Evolutionary conservation across 2,797 vertebrate species (phyloP), one percentile per base, ranked within the genome.

Genomic region (Myiothlypis chrysogaster): DNA sequence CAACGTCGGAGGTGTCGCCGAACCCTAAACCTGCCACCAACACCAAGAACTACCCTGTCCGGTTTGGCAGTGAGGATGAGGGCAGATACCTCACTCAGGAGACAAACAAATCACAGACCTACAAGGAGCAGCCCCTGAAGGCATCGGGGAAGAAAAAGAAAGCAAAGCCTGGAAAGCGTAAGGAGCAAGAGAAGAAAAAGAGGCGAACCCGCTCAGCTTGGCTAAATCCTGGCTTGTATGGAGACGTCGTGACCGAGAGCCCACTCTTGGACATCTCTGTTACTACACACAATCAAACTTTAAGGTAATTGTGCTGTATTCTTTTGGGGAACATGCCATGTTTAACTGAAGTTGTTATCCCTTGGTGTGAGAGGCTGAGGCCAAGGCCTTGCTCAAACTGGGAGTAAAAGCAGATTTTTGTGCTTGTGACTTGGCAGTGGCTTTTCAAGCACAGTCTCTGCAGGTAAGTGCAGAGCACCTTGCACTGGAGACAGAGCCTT

Each of bases 91-190:
- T 99, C 72, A 98, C 99, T 81, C 99, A 99, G 97, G 99, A 99
- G 98, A 99, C 99, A 97, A 98, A 99, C 98, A 99, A 99, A 96
- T 97, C 98, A n/a, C 97, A 98, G 90, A 97, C 98, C 9, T 99
- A 98, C 95, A 99, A 99, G 92, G 98, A 99, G 91, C 99, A 99
- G 93, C 98, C 98, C 6, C 95, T 98, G 52, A 99, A 98, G 97
- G 97, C 93, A 14, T 97, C 98, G 0, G 98, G 98, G 64, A 99
- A 99, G 97, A 99, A 98, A 95, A 99, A 99, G 98, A 99, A 99
- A 95, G 98, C 98, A 46, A 98, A 99, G 81, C 97, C 98, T 28
- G 98, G 99, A 15, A 98, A 99, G 77, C 98, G 98, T 78, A 98
- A 98, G 97, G 99, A 99, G 32, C 98, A 98, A 14, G 99, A 99